Evolutionary conservation across 1,140 invertebrate species (phyloP).

Genomic region (Chelonus insularis): DNA sequence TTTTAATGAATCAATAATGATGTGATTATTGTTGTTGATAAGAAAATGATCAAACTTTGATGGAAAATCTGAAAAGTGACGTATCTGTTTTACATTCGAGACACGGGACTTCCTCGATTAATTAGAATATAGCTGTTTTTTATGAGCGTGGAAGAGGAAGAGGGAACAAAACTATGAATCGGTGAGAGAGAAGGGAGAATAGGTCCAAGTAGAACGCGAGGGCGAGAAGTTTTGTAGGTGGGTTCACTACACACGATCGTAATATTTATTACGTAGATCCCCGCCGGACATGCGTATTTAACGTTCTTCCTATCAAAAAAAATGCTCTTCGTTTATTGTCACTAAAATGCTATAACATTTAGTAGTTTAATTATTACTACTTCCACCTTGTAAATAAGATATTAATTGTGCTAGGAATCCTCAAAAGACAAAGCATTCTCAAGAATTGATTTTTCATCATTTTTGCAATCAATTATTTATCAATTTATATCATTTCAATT

Average conservation of each 20-base stretch:
- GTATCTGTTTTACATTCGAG: conserved; percentile 7
- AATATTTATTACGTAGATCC: conserved; percentile 56
- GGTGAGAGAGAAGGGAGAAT: conserved; percentile 28
- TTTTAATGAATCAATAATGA: too few species aligned
- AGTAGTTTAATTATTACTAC: neutral
- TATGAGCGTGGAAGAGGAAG: conserved; percentile 62
- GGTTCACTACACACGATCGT: conserved; percentile 37
- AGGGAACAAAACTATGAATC: conserved; percentile 47
- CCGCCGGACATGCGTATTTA: conserved; percentile 61
- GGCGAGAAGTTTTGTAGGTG: conserved; percentile 22
- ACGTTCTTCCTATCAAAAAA: conserved; percentile 43
- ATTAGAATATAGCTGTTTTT: conserved; percentile 63
- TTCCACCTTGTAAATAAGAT: too few species aligned
- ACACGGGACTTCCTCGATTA: conserved; percentile 47
- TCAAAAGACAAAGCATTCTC: too few species aligned
- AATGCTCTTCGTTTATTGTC: neutral
- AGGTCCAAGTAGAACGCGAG: conserved; percentile 33
- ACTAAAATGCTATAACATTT: neutral
- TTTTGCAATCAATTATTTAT: too few species aligned
- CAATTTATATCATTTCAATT: too few species aligned
- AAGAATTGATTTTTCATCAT: too few species aligned
- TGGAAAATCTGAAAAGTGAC: conserved; percentile 10
- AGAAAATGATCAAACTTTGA: conserved; percentile 14
- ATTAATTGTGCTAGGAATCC: too few species aligned
- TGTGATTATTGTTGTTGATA: neutral